These are phyloP conservation scores for Drosophila nr. medialis DNA, from an alignment of 2,888 invertebrate genomes.

Conservation along the genomic window DNA sequence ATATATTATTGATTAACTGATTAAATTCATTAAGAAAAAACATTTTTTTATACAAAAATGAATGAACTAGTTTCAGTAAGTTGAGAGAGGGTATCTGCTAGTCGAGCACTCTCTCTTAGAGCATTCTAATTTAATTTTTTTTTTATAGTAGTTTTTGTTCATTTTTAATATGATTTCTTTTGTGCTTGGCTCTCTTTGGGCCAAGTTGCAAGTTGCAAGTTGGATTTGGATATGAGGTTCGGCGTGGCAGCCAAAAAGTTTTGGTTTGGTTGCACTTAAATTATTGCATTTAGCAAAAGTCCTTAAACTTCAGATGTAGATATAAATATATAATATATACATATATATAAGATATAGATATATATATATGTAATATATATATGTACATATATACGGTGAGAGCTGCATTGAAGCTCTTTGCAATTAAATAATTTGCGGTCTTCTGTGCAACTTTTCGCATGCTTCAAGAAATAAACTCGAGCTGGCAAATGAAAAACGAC, in stretches of 20 bases:
- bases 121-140: background rate
- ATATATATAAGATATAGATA: background rate
- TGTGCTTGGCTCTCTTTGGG: slow-evolving; percentile 32
- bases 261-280: slow-evolving; percentile 76
- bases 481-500: slow-evolving; percentile 72
- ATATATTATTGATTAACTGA: background rate
- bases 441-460: slow-evolving; percentile 61
- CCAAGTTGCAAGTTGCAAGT: slow-evolving; percentile 15
- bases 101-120: background rate
- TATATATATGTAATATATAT: background rate
- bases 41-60: background rate
- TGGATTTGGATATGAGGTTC: slow-evolving; percentile 30
- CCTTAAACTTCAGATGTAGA: slow-evolving; percentile 52
- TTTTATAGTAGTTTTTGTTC: slow-evolving; percentile 47
- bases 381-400: slow-evolving; percentile 19
- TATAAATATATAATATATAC: background rate
- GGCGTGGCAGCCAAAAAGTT: slow-evolving; percentile 47
- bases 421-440: slow-evolving; percentile 80
- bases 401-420: slow-evolving; percentile 47
- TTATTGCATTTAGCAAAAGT: slow-evolving; percentile 75
- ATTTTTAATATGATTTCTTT: slow-evolving; percentile 73
- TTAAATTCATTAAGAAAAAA: background rate
- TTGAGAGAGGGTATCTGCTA: background rate
- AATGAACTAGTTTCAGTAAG: background rate
- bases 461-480: slow-evolving; percentile 53